These are phyloP conservation scores for Mimachlamys varia DNA, from an alignment of 2,888 invertebrate species.

Conservation along the genomic window DNA sequence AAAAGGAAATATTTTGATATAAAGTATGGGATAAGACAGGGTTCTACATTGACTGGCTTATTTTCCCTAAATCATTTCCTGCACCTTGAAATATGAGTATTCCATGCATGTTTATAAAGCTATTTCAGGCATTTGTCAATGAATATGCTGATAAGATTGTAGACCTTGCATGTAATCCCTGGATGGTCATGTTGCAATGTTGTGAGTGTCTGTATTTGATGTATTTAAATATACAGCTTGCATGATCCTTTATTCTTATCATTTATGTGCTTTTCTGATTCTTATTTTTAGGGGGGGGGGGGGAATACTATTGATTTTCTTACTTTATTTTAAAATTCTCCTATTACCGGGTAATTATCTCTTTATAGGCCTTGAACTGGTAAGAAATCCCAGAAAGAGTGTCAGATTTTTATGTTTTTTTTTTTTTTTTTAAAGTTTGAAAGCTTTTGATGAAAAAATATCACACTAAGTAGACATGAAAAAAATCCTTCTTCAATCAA, in stretches of 20 bases:
- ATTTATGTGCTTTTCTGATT: neutral
- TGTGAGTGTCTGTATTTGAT: neutral
- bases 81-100: neutral
- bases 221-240: neutral
- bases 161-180: neutral
- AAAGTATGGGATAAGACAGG: neutral
- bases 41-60: neutral
- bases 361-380: no score
- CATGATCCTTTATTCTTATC: neutral
- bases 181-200: neutral
- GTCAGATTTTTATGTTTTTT: no score
- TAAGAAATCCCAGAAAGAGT: no score
- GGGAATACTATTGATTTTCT: no score
- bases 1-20: neutral
- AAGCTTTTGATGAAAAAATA: no score
- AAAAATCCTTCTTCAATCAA: no score
- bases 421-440: no score
- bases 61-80: neutral
- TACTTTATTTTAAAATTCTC: no score
- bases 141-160: no score
- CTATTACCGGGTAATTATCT: no score
- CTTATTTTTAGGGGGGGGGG: neutral
- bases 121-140: no score
- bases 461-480: no score
- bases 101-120: neutral